Evolutionary conservation across 2,113 vertebrate species (phyloP).

Genomic region (Halcyon malimbica): DNA sequence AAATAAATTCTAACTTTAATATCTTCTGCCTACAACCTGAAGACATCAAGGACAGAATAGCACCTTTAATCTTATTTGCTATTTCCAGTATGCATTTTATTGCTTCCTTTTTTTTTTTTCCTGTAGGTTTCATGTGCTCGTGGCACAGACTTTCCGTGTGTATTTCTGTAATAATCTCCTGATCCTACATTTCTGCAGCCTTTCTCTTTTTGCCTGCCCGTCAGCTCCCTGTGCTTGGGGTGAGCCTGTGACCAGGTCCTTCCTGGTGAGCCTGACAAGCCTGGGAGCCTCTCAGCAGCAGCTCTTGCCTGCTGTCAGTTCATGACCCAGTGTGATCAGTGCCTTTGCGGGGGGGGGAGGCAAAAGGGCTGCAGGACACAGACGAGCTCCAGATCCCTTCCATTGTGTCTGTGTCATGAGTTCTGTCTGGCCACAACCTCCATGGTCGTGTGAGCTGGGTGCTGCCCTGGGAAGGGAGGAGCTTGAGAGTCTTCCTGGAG

Average conservation of each 20-base stretch:
- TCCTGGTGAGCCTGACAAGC: not conserved
- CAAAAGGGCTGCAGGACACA: not conserved
- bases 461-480: not conserved
- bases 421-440: fast-evolving
- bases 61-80: conserved; percentile 60
- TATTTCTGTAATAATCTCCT: not conserved
- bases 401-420: not conserved
- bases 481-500: not conserved
- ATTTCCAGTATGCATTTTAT: conserved; percentile 3
- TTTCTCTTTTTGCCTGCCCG: not conserved
- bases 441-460: fast-evolving
- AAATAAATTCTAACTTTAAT: conserved; percentile 70
- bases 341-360: fast-evolving
- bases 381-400: not conserved
- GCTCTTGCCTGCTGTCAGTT: not conserved
- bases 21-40: conserved; percentile 40
- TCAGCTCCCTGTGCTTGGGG: not conserved
- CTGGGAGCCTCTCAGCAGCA: fast-evolving
- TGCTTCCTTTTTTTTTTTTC: not conserved
- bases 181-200: not conserved
- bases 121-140: not conserved
- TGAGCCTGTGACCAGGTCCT: not conserved
- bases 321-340: fast-evolving
- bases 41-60: conserved; percentile 18
- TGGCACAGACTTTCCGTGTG: not conserved